Percentiles rank a stretch among this genome's conserved stretches.
Conservation (phyloP, 2,113 vertebrate genomes). For the Irena cyanogastra region DNA sequence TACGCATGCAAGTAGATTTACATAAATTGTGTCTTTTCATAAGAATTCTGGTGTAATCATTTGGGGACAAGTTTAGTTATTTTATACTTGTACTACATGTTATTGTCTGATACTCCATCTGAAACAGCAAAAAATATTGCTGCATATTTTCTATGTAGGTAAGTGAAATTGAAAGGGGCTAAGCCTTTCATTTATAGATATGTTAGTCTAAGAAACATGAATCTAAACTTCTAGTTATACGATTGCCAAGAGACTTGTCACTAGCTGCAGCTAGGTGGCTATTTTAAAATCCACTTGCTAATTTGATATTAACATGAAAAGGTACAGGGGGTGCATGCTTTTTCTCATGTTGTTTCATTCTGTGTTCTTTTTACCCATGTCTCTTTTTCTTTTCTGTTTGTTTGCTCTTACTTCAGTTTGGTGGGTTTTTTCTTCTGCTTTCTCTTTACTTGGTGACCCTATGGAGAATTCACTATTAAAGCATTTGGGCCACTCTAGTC, state of each 20-base stretch:
- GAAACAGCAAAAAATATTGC: neutral
- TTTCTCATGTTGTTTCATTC: neutral
- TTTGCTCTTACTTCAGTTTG: neutral
- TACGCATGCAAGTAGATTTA: neutral
- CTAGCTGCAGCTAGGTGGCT: neutral
- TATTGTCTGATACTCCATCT: neutral
- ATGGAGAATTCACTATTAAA: constrained; percentile 64
- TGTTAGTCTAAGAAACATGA: neutral
- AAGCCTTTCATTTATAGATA: neutral
- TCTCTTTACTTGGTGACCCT: constrained; percentile 44
- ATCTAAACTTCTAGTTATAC: neutral
- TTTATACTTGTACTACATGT: neutral
- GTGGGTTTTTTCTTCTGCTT: neutral
- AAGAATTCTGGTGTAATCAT: neutral
- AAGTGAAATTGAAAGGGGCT: neutral
- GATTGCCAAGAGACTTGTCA: neutral
- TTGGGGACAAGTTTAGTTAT: neutral
- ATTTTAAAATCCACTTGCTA: neutral
- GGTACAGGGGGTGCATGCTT: neutral
- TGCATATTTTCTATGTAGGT: neutral
- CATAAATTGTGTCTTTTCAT: rapidly evolving
- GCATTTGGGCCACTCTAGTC: constrained; percentile 15
- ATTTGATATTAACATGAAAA: neutral
- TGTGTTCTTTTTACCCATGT: neutral
- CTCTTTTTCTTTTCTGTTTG: neutral